Base-by-base conservation (phyloP, 2,888 invertebrate species). In the Diplazon laetatorius region DNA sequence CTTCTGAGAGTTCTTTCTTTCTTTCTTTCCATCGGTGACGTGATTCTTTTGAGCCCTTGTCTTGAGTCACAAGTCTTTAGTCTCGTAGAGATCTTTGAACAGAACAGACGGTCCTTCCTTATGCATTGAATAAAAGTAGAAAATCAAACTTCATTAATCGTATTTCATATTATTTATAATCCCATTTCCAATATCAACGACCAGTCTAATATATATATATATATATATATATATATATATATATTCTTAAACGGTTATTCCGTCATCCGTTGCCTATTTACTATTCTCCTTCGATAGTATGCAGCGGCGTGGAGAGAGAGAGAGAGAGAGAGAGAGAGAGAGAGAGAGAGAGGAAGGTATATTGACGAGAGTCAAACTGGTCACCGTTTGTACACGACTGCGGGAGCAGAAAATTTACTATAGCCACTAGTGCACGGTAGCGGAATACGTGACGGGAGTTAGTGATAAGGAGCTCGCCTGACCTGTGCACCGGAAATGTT, bases 401-500 rank as follows among this genome's bases (percentile, higher is more conserved):
- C 72, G 48, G 42, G 20, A 62, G 22, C 59, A 65, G 57, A 73
- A 57, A 18, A 48, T 9, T 48, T 52, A 42, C 63, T 68, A n/a
- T n/a, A 63, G 69, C 57, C 46, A 68, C 16, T 69, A 63, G 25
- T 68, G 77, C 68, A 73, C 63, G 62, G 73, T 63, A 63, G 77
- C 63, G 50, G 37, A 44, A 72, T 73, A 73, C 77, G 77, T 73
- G 73, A 69, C 73, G 68, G 44, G 77, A 73, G 57, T 69, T 44
- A 18, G 68, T 25, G 73, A 77, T 77, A 77, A 77, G 77, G 50
- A 72, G 63, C 63, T 73, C 22, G 18, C 62, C 72, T 50, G 68
- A 63, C 63, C 77, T 57, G 30, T 48, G 39, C 48, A 39, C 72
- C 77, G 77, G 73, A 77, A 68, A 73, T 77, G 63, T 73, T 73